Conservation (phyloP, 2,797 vertebrate genomes). For the Anas bernieri region DNA sequence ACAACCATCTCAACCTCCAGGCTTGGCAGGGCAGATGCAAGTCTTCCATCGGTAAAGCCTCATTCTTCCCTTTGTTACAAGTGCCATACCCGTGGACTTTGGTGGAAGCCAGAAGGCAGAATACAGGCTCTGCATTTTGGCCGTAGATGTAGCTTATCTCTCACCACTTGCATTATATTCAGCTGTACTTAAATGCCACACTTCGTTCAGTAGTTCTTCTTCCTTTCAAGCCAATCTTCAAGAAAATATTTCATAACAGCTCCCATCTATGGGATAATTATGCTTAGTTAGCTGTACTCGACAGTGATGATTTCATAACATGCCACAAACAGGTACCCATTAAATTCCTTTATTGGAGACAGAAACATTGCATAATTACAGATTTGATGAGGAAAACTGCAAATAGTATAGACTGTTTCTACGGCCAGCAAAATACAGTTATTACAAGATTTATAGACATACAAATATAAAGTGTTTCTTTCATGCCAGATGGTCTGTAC, state of each 20-base stretch:
- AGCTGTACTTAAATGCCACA: neutral
- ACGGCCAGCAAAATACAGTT: slow-evolving; percentile 74
- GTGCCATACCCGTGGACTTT: neutral
- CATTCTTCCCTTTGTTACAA: neutral
- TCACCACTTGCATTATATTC: neutral
- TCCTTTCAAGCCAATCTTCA: neutral
- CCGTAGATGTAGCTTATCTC: neutral
- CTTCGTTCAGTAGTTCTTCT: neutral
- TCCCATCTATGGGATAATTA: slow-evolving; percentile 18
- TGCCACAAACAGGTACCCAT: slow-evolving; percentile 65
- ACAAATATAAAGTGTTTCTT: slow-evolving; percentile 70
- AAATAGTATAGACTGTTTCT: slow-evolving; percentile 69
- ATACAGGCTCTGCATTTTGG: neutral
- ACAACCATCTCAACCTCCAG: neutral
- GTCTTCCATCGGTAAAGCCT: neutral
- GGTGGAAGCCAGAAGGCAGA: neutral
- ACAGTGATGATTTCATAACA: slow-evolving; percentile 32
- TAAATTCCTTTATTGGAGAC: slow-evolving; percentile 78
- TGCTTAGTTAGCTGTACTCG: neutral
- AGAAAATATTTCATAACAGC: neutral
- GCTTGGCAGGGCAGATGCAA: neutral
- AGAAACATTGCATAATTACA: slow-evolving; percentile 74
- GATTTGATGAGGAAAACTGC: slow-evolving; percentile 69
- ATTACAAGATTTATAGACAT: slow-evolving; percentile 71
- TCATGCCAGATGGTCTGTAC: slow-evolving; percentile 65